These are phyloP conservation scores for Bellardia bayeri DNA, from an alignment of 2,888 invertebrate species.

Conservation along the genomic window DNA sequence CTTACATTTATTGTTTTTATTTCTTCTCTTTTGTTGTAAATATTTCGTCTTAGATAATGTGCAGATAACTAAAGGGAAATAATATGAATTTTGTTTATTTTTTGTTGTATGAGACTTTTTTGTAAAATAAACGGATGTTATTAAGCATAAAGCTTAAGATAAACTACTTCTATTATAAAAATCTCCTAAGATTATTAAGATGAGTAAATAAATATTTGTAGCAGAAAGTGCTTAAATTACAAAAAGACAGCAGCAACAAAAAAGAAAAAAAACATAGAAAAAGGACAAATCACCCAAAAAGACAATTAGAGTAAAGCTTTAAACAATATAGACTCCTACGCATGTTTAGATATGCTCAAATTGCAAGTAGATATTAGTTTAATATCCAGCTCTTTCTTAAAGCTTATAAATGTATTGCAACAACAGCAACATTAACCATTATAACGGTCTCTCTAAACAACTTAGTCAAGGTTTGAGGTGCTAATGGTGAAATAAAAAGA, in stretches of 20 bases:
- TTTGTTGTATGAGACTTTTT: conserved; percentile 5
- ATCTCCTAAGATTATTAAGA: conserved; percentile 59
- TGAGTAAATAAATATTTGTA: conserved; percentile 59
- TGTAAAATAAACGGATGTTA: conserved; percentile 62
- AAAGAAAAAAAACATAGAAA: background rate
- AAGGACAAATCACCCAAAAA: background rate
- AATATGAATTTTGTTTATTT: conserved; percentile 33
- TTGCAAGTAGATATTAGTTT: background rate
- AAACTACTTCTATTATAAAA: conserved; percentile 65
- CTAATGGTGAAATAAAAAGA: conserved; percentile 1
- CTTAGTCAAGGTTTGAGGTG: conserved; percentile 36
- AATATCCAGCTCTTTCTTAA: conserved; percentile 35
- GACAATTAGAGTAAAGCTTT: conserved; percentile 53
- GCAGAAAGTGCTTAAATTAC: conserved; percentile 52
- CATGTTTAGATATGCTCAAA: conserved; percentile 65
- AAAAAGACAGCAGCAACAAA: conserved; percentile 19
- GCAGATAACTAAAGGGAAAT: conserved; percentile 55
- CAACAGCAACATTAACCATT: background rate
- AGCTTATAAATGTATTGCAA: conserved; percentile 27
- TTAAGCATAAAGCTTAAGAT: conserved; percentile 71
- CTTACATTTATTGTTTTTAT: conserved; percentile 33
- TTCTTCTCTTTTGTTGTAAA: background rate
- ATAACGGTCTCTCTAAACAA: conserved; percentile 10
- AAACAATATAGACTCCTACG: conserved; percentile 64
- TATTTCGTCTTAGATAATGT: conserved; percentile 56